Base-by-base conservation (phyloP, 2,113 vertebrate species). In the Centropus bengalensis region DNA sequence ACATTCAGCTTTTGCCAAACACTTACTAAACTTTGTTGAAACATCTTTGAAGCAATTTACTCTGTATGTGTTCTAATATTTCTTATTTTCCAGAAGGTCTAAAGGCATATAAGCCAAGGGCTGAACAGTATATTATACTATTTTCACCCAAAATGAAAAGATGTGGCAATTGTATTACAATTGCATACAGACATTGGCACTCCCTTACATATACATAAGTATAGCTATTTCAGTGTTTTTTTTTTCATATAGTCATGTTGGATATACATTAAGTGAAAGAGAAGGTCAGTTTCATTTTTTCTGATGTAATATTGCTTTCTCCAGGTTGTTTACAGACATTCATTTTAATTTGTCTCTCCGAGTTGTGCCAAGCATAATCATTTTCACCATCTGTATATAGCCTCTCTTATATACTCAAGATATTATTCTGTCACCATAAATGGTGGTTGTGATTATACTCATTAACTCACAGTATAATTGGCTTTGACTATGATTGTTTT, bases 401-500 rank as follows among this genome's bases (percentile, higher is more conserved):
- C 67, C 47, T 95, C 86, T 88, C 70, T 26, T 92, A 80, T 71
- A 12, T 17, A 58, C 51, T 90, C 77, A 82, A 32, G 52, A 33
- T 82, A 86, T 54, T 90, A 85, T 91, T 96, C 80, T 95, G 42
- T 92, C 77, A 18, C 89, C 68, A 45, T 83, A 95, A 94, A 88
- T 68, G 80, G 23, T 17, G 81, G 40, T 68, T 83, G 63, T 38
- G 77, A 27, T 62, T 32, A 7, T 95, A 59, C 88, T 82, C 82
- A 84, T 6, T 90, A 94, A 69, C 59, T 21, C 68, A n/a, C 67
- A 63, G 23, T 80, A 36, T 91, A 96, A 96, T 92, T 95, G 56
- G 14, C 90, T 94, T 90, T 96, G 86, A 86, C 55, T 80, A 15
- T 27, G 55, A 49, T 90, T 94, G 78, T 93, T 97, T 96, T 91